Conservation (phyloP, 2,888 invertebrate genomes). For the Hyles lineata region DNA sequence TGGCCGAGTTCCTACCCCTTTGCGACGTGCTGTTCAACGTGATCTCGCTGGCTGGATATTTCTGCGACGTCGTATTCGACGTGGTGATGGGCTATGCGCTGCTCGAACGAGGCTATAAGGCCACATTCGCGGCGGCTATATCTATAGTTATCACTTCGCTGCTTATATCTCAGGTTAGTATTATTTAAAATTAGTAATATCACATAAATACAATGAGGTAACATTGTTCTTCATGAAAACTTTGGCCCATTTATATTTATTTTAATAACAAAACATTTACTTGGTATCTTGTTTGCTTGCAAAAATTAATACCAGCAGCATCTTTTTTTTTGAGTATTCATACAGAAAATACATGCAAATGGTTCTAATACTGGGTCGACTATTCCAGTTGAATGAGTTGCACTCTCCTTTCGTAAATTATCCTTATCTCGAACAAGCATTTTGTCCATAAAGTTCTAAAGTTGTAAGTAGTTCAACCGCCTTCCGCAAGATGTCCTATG, state of each 20-base stretch:
- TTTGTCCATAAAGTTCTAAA: too few relatives aligned
- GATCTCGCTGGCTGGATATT: conserved; percentile 94
- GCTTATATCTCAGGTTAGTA: conserved; percentile 88
- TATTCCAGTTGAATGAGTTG: too few relatives aligned
- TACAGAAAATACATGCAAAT: too few relatives aligned
- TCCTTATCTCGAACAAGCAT: too few relatives aligned
- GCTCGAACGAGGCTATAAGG: conserved; percentile 87
- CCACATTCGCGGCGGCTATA: conserved; percentile 88
- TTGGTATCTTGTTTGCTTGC: too few relatives aligned
- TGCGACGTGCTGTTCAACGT: conserved; percentile 97
- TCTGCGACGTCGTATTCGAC: conserved; percentile 96
- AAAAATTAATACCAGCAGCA: too few relatives aligned
- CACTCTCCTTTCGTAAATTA: too few relatives aligned
- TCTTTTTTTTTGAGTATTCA: too few relatives aligned
- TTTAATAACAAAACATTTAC: too few relatives aligned
- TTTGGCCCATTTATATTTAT: too few relatives aligned
- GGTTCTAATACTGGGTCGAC: too few relatives aligned
- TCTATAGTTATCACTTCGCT: conserved; percentile 89
- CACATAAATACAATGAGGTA: neutral
- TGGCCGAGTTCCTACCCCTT: conserved; percentile 94
- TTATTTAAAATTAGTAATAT: neutral
- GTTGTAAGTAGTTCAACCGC: neutral
- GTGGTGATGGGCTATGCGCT: conserved; percentile 94
- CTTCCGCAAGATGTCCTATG: too few relatives aligned
- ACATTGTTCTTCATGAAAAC: neutral